These are phyloP conservation scores for Ataeniobius toweri DNA, from an alignment of 2,797 vertebrate species.

Conservation along the genomic window DNA sequence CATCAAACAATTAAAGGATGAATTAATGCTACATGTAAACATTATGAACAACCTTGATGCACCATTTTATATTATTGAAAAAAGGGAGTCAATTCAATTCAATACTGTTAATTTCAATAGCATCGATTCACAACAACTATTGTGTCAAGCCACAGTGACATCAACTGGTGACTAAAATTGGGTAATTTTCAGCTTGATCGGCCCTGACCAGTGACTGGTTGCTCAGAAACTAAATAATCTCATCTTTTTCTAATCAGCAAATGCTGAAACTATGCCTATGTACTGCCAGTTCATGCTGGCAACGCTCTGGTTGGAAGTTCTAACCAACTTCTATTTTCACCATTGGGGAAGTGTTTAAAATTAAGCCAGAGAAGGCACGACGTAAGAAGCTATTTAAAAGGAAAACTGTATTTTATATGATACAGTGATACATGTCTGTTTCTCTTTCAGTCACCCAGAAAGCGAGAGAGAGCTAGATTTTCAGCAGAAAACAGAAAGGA, in stretches of 20 bases:
- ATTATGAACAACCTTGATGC: not conserved
- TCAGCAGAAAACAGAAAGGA: not conserved
- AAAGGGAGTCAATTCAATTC: not conserved
- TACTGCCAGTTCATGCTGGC: no score
- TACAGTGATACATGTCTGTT: not conserved
- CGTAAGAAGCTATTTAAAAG: not conserved
- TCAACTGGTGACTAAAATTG: not conserved
- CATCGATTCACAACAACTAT: not conserved
- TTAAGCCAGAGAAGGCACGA: no score
- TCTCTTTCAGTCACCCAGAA: not conserved
- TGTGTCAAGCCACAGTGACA: not conserved
- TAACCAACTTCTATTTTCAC: no score
- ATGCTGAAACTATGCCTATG: not conserved
- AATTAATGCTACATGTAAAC: not conserved
- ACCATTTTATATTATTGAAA: not conserved
- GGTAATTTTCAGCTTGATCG: not conserved
- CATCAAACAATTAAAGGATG: not conserved
- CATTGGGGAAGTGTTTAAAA: no score
- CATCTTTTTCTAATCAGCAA: not conserved
- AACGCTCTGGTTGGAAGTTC: no score
- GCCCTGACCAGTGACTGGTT: no score
- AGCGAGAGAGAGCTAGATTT: not conserved
- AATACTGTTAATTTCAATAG: not conserved
- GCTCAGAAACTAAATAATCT: not conserved
- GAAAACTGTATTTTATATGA: not conserved